These are phyloP conservation scores for Podarcis cretensis DNA, from an alignment of 2,113 vertebrate genomes.

Conservation along the genomic window DNA sequence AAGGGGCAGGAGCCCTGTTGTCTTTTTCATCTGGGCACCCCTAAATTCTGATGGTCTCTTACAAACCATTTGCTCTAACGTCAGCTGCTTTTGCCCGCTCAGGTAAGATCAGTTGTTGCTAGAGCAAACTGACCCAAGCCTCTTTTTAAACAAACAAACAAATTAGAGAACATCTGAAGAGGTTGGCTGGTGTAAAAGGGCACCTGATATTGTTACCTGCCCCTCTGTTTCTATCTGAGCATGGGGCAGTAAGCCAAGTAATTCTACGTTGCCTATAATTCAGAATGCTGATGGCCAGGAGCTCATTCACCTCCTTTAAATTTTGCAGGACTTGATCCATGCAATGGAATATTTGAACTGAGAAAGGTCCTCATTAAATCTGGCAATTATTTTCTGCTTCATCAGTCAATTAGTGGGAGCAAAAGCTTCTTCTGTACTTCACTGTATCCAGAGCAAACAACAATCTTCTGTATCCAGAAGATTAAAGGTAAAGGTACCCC, in stretches of 20 bases:
- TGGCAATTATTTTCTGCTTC: too few relatives aligned
- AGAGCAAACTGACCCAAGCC: too few relatives aligned
- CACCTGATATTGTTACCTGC: background rate
- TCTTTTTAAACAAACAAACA: background rate
- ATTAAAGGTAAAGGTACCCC: too few relatives aligned
- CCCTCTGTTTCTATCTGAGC: background rate
- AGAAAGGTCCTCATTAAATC: background rate
- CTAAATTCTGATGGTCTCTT: background rate
- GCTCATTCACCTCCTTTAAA: background rate
- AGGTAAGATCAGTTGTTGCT: background rate
- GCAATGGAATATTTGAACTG: background rate
- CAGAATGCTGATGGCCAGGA: background rate
- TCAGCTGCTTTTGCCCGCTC: background rate
- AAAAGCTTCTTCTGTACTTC: background rate
- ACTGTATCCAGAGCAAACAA: background rate
- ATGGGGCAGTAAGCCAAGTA: background rate
- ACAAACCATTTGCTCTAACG: background rate
- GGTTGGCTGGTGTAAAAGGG: background rate
- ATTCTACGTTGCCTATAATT: background rate
- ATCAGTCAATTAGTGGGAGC: background rate
- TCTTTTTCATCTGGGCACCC: too few relatives aligned
- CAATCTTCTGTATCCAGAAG: background rate
- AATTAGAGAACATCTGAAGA: background rate
- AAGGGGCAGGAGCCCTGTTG: too few relatives aligned
- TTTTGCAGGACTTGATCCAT: too few relatives aligned